phyloP scores from a whole-genome alignment of 2,888 invertebrate genomes.

The Cataglyphis cursor region DNA sequence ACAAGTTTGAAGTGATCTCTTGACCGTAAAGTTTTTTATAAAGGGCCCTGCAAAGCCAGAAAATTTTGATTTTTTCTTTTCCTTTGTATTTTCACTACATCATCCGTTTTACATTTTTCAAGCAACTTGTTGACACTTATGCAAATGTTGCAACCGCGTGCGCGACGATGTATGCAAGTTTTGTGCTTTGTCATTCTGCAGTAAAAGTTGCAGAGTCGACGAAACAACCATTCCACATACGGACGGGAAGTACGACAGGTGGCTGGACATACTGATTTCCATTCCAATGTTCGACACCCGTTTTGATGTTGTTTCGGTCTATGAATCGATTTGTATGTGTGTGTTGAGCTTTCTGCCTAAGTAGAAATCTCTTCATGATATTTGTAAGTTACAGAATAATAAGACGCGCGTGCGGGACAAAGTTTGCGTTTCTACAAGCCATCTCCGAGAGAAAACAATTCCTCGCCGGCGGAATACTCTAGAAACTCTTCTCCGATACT shows the following conservation, averaged over 20 bases:
- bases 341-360: not conserved
- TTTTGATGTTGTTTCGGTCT: slow-evolving; percentile 66
- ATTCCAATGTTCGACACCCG: slow-evolving; percentile 65
- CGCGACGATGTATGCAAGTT: slow-evolving; percentile 69
- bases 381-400: not conserved
- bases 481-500: slow-evolving; percentile 4
- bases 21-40: slow-evolving; percentile 2
- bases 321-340: not conserved
- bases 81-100: slow-evolving; percentile 47
- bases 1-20: not conserved
- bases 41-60: not conserved
- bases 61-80: slow-evolving; percentile 9
- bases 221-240: slow-evolving; percentile 69
- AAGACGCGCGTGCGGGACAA: too few species aligned
- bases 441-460: slow-evolving; percentile 20
- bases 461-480: not conserved
- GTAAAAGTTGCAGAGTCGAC: slow-evolving; percentile 61
- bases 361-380: not conserved
- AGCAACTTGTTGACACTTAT: slow-evolving; percentile 75
- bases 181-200: slow-evolving; percentile 68
- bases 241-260: slow-evolving; percentile 60
- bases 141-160: slow-evolving; percentile 38
- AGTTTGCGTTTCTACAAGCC: not conserved
- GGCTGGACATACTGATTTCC: slow-evolving; percentile 68
- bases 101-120: slow-evolving; percentile 70